Base-by-base conservation (phyloP, 2,113 vertebrate genomes). In the Lethenteron reissneri region DNA sequence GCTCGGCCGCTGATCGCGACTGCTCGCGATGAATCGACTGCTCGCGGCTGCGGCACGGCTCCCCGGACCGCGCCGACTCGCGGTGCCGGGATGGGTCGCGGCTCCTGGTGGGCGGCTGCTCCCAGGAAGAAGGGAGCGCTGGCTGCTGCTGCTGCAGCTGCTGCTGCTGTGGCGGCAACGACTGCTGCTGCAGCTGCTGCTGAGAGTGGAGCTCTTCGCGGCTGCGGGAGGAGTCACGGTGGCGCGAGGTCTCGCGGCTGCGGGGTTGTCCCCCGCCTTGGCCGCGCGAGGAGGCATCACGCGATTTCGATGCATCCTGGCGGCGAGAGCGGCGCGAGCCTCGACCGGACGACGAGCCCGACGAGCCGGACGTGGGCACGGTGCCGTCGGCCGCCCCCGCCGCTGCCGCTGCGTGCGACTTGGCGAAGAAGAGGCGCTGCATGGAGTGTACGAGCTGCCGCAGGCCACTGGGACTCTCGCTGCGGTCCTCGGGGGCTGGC, bases 11-110 rank as follows among this genome's bases (percentile, higher is more conserved):
- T 41, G 41, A 41, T 41, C 41, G 41, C 5, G 41, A 41, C 25
- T 68, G 64, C 64, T 68, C 64, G n/a, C 64, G n/a, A 68, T 68
- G 64, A n/a, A n/a, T 17, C 25, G 64, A 68, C 64, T 68, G 64
- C 64, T 68, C 64, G n/a, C n/a, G n/a, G 25, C 25, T 68, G n/a
- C 64, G 64, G 64, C n/a, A n/a, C 64, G n/a, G 64, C 64, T 68
- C 64, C n/a, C n/a, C 64, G 9, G 25, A 10, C 64, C 64, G n/a
- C 9, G 64, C 64, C 64, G n/a, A 25, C 64, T 68, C 64, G n/a
- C 64, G 64, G 64, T 68, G 64, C n/a, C n/a, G 64, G 25, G 64
- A 68, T 68, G 64, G 25, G 64, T 68, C 64, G n/a, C 64, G 64
- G 64, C 41, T 41, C 41, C 41, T 41, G 41, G 41, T 41, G 5